These are phyloP conservation scores for Lithophane leautieri DNA, from an alignment of 2,888 invertebrate genomes.

Conservation along the genomic window DNA sequence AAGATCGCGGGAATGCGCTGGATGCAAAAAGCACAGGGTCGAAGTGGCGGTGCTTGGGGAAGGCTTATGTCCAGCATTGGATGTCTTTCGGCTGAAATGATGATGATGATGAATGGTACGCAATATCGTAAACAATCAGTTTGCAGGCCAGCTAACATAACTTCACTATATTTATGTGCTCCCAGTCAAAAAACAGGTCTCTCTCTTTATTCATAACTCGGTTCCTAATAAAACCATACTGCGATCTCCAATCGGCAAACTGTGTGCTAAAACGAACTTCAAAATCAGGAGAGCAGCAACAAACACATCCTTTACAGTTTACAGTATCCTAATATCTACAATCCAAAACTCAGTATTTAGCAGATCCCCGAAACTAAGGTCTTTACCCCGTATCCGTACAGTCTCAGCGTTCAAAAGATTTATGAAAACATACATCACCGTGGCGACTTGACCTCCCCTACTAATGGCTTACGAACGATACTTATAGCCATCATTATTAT, in stretches of 20 bases:
- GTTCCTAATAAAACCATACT: not conserved
- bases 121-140: not conserved
- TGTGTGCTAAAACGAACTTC: no score
- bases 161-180: not conserved
- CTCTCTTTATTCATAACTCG: not conserved
- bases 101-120: not conserved
- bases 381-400: slow-evolving; percentile 69
- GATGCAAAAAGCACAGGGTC: no score
- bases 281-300: not conserved
- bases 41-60: no score
- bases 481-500: slow-evolving; percentile 55
- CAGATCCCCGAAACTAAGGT: slow-evolving; percentile 61
- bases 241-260: not conserved
- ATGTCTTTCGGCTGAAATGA: no score
- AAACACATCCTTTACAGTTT: not conserved
- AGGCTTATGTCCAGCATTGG: no score
- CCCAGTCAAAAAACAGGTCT: not conserved
- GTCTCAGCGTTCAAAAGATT: slow-evolving; percentile 79
- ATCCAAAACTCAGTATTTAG: slow-evolving; percentile 32
- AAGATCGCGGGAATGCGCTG: no score
- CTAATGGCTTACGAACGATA: slow-evolving; percentile 64
- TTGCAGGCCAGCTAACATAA: not conserved
- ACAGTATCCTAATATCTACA: not conserved
- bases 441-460: slow-evolving; percentile 69
- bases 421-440: slow-evolving; percentile 81